Base-by-base conservation (phyloP, 1,140 invertebrate genomes). In the Orius insidiosus region DNA sequence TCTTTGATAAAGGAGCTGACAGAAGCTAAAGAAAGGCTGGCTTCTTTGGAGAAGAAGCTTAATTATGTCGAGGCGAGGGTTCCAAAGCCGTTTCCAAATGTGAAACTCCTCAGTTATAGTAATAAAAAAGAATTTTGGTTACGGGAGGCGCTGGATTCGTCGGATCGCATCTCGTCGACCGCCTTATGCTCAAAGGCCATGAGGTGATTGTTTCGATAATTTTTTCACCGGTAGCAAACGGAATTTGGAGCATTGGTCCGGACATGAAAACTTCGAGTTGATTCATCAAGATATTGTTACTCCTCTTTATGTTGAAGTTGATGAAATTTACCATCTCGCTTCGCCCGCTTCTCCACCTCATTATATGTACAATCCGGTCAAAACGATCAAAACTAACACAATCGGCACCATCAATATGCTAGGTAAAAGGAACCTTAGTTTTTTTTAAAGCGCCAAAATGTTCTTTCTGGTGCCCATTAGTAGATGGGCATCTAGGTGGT, bases 351-450 rank as follows among this genome's bases (percentile, higher is more conserved):
- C 89, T 56, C 96, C 96, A 37, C 92, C 92, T 1, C 94, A 99
- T 68, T 99, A 99, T 59, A 98, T 98, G 95, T 82, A 89, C 56
- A 99, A 99, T 72, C 95, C 95, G 31, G 94, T 99, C 0, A 98
- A 99, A 68, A 99, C 96, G 13, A 93, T 99, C 47, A 99, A 99
- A 64, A 98, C 95, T 1, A 99, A 98, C 63, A 96, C 93, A 11
- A 71, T 99, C 53, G 94, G 94, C 1, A 98, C 96, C n/a, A 97
- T 98, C 52, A 99, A 99, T 68, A 88, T 99, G 72, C 68, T 98
- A 52, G 94, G 93, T 83, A 65, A n/a, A n/a, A n/a, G n/a, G n/a
- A n/a, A n/a, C n/a, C n/a, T n/a, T n/a, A n/a, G n/a, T n/a, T n/a
- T n/a, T n/a, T n/a, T n/a, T n/a, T n/a, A n/a, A n/a, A n/a, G n/a